phyloP scores from a whole-genome alignment of 35 echinoderm and acorn worm species.

The Acanthaster planci region DNA sequence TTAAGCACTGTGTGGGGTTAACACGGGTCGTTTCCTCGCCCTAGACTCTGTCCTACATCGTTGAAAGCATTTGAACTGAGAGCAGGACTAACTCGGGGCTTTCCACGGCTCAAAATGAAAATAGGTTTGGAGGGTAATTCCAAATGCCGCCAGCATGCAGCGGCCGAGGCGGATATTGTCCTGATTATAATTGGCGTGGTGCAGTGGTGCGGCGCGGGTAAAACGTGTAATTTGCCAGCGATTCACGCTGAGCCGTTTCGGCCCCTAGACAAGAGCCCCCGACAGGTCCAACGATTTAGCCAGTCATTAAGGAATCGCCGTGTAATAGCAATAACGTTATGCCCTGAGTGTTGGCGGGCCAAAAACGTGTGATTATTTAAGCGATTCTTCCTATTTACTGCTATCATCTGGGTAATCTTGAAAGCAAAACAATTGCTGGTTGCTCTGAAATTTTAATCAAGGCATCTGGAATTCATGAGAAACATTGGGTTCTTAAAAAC shows the following conservation, averaged over 20 bases:
- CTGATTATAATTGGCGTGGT: background rate
- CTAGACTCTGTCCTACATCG: too few relatives aligned
- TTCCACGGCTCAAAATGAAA: background rate
- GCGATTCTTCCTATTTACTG: background rate
- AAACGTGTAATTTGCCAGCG: slow-evolving; percentile 8
- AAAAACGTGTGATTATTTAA: slow-evolving; percentile 26
- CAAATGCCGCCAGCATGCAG: background rate
- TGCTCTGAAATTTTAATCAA: background rate
- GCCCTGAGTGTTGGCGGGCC: background rate
- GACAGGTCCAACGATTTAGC: background rate
- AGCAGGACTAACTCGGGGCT: too few relatives aligned
- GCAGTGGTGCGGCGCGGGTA: background rate
- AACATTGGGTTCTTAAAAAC: too few relatives aligned
- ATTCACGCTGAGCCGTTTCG: background rate
- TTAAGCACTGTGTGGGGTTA: too few relatives aligned
- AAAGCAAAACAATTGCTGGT: slow-evolving; percentile 10
- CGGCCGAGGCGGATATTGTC: slow-evolving; percentile 4
- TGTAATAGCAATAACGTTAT: slow-evolving; percentile 19
- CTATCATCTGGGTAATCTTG: slow-evolving; percentile 3
- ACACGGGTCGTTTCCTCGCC: too few relatives aligned
- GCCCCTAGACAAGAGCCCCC: background rate
- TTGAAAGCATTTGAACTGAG: too few relatives aligned
- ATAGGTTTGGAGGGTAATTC: slow-evolving; percentile 28
- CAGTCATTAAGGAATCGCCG: background rate
- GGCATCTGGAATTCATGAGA: too few relatives aligned